Evolutionary conservation across 1,140 invertebrate genomes (phyloP), one percentile per base, ranked within the genome.

Genomic region (Halesus radiatus): DNA sequence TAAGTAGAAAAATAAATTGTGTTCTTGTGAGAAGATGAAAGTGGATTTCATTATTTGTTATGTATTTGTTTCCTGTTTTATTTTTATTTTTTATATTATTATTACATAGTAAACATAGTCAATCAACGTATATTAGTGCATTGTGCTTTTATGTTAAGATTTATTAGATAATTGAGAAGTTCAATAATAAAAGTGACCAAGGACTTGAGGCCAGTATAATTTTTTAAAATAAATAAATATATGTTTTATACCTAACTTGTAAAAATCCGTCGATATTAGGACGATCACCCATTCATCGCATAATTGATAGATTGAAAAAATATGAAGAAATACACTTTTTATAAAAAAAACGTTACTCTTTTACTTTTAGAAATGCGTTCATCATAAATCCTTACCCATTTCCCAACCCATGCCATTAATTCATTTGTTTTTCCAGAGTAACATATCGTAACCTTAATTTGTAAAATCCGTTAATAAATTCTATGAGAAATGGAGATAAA

Each of bases 181-280:
- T 53, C 45, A 23, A 52, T 50, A 6, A 66, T 4, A 7, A 66
- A 53, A 13, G 45, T 23, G 58, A 76, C 54, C 29, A 64, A 60
- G 74, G 74, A 76, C 74, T 64, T 64, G 18, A 76, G 74, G 74
- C 74, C 74, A 76, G 74, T 76, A 45, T 76, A 64, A 16, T 75
- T n/a, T 10, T n/a, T 76, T 50, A 20, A 60, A 37, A 8, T 23
- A 52, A 64, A 76, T 62, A 64, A 75, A 75, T 60, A 76, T 76
- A 76, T 76, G 26, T 64, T 76, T 64, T 76, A 62, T 76, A 62
- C 58, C 15, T 64, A 64, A 76, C 20, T 72, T 72, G 68, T 72
- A 72, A 72, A 72, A 72, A 72, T 15, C 6, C 50, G 20, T 72
- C 62, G 29, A 16, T 53, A 52, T 52, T 72, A 72, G 22, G 68